phyloP scores from a whole-genome alignment of 2,113 vertebrate genomes.

The Peromyscus maniculatus region DNA sequence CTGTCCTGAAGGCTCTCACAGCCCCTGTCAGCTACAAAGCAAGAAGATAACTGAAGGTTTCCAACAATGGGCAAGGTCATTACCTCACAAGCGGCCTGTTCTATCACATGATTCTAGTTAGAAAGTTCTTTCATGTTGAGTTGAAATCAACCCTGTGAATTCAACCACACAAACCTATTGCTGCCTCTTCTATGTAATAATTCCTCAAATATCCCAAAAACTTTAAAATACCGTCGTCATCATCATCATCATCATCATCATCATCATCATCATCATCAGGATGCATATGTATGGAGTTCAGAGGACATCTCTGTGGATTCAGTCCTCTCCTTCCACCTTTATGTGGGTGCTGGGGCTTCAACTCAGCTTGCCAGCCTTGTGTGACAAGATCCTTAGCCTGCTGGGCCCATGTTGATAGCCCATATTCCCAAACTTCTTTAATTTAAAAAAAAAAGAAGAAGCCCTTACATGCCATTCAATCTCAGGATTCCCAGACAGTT shows the following conservation, averaged over 20 bases:
- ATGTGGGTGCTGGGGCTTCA: no score
- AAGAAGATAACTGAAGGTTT: neutral
- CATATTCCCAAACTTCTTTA: neutral
- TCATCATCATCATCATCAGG: neutral
- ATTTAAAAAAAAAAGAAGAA: neutral
- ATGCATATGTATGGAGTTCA: neutral
- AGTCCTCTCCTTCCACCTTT: neutral
- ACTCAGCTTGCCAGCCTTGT: neutral
- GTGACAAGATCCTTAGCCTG: neutral
- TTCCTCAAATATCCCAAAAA: neutral
- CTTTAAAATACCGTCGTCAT: neutral
- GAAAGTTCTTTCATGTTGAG: conserved; percentile 14
- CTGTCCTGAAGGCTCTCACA: conserved; percentile 28
- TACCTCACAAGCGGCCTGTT: conserved; percentile 68
- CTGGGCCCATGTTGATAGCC: neutral
- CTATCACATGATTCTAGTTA: conserved; percentile 27
- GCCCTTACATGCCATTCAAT: neutral
- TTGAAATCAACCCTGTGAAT: neutral
- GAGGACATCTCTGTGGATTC: neutral
- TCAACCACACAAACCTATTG: neutral
- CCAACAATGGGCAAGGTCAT: conserved; percentile 25
- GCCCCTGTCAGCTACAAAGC: neutral
- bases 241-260: neutral
- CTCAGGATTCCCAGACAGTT: neutral
- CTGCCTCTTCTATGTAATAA: neutral